Evolutionary conservation across 2,797 vertebrate species (phyloP).

Genomic region (Sebastes miniatus): DNA sequence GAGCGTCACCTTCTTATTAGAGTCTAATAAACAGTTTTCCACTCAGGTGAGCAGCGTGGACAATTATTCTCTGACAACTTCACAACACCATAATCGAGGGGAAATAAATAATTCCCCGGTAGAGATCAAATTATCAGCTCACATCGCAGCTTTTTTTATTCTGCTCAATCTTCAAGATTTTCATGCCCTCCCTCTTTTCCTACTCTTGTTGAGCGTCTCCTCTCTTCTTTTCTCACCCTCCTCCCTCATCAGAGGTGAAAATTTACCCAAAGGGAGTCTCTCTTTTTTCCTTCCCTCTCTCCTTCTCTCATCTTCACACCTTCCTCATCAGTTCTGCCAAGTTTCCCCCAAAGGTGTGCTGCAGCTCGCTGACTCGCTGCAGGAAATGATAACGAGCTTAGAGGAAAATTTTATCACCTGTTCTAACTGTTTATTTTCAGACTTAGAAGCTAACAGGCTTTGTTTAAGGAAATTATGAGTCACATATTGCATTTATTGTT

Average conservation of each 20-base stretch:
- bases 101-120: constrained; percentile 38
- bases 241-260: constrained; percentile 63
- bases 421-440: constrained; percentile 53
- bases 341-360: constrained; percentile 61
- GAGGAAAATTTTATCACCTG: constrained; percentile 28
- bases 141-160: constrained; percentile 7
- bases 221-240: constrained; percentile 52
- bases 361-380: constrained; percentile 45
- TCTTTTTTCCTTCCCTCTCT: constrained; percentile 19
- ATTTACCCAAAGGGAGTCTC: constrained; percentile 58
- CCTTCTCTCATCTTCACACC: constrained; percentile 56
- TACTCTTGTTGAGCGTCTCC: background rate
- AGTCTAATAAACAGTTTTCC: constrained; percentile 36
- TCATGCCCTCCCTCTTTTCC: background rate
- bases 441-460: background rate
- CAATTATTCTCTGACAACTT: constrained; percentile 37
- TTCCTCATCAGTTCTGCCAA: constrained; percentile 61
- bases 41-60: constrained; percentile 30
- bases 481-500: background rate
- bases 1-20: constrained; percentile 3
- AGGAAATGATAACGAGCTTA: constrained; percentile 51
- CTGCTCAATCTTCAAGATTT: background rate
- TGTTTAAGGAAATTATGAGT: background rate
- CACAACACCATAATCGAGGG: constrained; percentile 17
- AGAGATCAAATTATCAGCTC: constrained; percentile 49